phyloP scores from a whole-genome alignment of 2,113 vertebrate genomes.

The Chinchilla lanigera region DNA sequence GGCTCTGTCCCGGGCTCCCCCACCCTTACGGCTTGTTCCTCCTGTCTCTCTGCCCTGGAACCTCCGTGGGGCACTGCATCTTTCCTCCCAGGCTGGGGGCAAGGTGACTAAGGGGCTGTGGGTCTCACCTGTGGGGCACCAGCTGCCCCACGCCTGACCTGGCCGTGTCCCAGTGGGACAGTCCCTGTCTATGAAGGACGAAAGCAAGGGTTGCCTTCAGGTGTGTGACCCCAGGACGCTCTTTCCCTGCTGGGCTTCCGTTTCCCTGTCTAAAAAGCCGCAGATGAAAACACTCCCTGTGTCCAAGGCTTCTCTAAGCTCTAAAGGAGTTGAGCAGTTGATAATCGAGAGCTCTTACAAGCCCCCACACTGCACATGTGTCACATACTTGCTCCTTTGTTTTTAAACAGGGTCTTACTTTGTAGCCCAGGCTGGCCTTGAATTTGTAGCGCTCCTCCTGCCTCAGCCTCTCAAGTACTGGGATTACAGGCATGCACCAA shows the following conservation, averaged over 20 bases:
- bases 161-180: neutral
- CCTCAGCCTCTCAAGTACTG: neutral
- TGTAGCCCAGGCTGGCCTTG: neutral
- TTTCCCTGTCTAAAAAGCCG: neutral
- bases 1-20: neutral
- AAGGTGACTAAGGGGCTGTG: neutral
- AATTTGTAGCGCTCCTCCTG: neutral
- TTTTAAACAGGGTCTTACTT: no score
- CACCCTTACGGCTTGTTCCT: neutral
- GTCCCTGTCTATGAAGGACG: neutral
- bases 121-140: no score
- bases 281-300: no score
- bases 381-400: no score
- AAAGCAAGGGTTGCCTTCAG: neutral
- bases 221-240: neutral
- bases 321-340: neutral
- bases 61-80: accelerated
- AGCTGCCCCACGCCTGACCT: no score
- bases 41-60: neutral
- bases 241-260: neutral
- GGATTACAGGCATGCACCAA: neutral
- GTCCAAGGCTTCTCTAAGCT: neutral
- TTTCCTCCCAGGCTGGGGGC: neutral
- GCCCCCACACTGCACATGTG: neutral
- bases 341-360: no score